A percentile compares a stretch with the other conserved stretches of the same genome.
Conservation (phyloP, 2,797 vertebrate genomes). For the Pogonophryne albipinna region DNA sequence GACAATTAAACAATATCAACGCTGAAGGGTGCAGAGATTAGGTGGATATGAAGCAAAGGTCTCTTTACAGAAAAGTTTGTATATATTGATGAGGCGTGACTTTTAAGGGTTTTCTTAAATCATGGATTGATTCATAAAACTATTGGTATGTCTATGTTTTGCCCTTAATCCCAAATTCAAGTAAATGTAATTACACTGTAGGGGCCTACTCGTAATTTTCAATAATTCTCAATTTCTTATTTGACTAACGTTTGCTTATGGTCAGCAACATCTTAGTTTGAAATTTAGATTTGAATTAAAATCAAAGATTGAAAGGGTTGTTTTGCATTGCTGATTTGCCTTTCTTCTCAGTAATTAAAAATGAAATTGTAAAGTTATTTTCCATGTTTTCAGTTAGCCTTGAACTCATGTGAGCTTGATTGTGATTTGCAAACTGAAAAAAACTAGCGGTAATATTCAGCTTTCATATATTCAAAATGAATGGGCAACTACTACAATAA, state of each 20-base stretch:
- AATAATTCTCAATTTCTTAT: neutral
- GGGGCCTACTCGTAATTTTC: too few relatives aligned
- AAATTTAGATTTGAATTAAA: too few relatives aligned
- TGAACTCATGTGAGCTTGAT: too few relatives aligned
- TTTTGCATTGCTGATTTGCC: too few relatives aligned
- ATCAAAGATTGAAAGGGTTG: too few relatives aligned
- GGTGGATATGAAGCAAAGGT: neutral
- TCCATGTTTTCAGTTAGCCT: too few relatives aligned
- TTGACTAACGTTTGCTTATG: neutral
- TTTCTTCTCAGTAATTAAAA: too few relatives aligned
- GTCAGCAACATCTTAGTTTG: neutral
- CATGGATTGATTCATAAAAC: neutral
- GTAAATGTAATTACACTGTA: neutral
- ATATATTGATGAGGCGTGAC: neutral
- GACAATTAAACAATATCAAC: too few relatives aligned
- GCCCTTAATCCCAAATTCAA: too few relatives aligned
- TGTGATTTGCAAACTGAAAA: neutral
- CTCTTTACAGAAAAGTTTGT: too few relatives aligned
- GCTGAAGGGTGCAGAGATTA: neutral
- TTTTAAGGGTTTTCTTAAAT: neutral
- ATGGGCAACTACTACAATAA: fast-evolving
- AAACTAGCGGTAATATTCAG: too few relatives aligned
- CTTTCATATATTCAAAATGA: neutral
- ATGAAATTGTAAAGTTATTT: too few relatives aligned
- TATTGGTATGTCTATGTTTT: neutral